Evolutionary conservation across 2,113 vertebrate species (phyloP).

Genomic region (Amazona vittata): DNA sequence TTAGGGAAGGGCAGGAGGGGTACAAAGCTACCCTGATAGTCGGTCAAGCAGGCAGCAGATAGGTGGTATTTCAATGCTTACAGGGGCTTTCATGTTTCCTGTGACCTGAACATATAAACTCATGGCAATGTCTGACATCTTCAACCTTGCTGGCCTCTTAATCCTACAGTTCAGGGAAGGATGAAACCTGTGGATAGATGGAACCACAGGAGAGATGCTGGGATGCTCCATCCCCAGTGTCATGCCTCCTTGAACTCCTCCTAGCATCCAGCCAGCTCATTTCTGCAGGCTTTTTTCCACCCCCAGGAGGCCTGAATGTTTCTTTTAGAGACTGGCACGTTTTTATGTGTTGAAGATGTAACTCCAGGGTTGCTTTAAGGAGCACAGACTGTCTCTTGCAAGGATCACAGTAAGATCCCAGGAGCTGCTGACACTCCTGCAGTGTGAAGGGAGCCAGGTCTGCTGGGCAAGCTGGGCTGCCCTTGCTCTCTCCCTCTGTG

Average conservation of each 20-base stretch:
- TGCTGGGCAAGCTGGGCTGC: neutral
- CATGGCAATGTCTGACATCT: neutral
- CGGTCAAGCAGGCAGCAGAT: neutral
- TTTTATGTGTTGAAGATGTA: fast-evolving
- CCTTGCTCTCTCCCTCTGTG: too few species aligned
- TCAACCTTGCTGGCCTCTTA: neutral
- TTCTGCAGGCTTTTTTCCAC: neutral
- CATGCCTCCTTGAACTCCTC: neutral
- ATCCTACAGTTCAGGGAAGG: fast-evolving
- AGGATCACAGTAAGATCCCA: neutral
- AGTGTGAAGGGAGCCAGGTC: neutral
- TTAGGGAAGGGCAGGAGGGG: neutral
- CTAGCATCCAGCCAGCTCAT: fast-evolving
- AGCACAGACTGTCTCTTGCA: fast-evolving
- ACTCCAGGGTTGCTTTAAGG: neutral
- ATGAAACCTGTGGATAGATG: neutral
- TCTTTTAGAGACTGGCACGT: fast-evolving
- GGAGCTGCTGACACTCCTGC: neutral
- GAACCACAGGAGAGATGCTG: fast-evolving
- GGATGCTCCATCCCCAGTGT: neutral
- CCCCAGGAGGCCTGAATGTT: neutral
- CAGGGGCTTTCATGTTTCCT: neutral
- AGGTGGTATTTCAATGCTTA: neutral
- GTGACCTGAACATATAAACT: fast-evolving
- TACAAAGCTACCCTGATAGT: fast-evolving